Conservation (phyloP, 2,797 vertebrate species). For the Sebastolobus alascanus region DNA sequence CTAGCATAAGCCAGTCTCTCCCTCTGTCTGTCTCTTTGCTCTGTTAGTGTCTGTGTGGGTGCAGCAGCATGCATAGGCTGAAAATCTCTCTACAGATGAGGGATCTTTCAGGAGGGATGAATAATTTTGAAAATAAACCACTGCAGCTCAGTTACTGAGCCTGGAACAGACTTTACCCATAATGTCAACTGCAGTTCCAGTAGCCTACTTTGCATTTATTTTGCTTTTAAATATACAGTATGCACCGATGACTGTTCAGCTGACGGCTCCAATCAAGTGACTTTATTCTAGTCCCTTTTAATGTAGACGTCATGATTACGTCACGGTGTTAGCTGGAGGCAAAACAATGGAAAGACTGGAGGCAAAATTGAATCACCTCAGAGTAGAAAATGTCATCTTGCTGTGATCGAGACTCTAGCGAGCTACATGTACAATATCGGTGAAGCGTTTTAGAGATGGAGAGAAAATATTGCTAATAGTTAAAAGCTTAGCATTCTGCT, state of each 20-base stretch:
- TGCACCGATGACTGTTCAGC: constrained; percentile 4
- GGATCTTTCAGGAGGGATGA: constrained; percentile 57
- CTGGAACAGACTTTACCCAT: constrained; percentile 23
- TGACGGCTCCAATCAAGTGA: neutral
- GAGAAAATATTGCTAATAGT: too few relatives aligned
- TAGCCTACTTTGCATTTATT: constrained; percentile 15
- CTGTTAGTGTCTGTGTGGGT: constrained; percentile 26
- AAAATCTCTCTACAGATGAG: constrained; percentile 45
- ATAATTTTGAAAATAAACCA: constrained; percentile 51
- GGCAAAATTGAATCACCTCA: too few relatives aligned
- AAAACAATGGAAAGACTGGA: too few relatives aligned
- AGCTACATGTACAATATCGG: too few relatives aligned
- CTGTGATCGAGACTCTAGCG: too few relatives aligned
- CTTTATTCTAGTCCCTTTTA: neutral
- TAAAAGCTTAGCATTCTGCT: too few relatives aligned
- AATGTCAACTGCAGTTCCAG: constrained; percentile 20
- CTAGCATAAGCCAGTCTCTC: constrained; percentile 9
- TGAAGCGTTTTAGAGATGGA: too few relatives aligned
- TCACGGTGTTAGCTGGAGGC: too few relatives aligned
- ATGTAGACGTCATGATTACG: too few relatives aligned
- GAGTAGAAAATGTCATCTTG: too few relatives aligned
- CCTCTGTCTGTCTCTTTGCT: constrained; percentile 2
- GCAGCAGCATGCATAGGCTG: constrained; percentile 10
- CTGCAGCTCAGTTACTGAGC: constrained; percentile 19
- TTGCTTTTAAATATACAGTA: constrained; percentile 5